Percentiles rank a stretch among this genome's conserved stretches.
Evolutionary conservation across 2,888 invertebrate species (phyloP).

Genomic region (Campopleginae sp.): DNA sequence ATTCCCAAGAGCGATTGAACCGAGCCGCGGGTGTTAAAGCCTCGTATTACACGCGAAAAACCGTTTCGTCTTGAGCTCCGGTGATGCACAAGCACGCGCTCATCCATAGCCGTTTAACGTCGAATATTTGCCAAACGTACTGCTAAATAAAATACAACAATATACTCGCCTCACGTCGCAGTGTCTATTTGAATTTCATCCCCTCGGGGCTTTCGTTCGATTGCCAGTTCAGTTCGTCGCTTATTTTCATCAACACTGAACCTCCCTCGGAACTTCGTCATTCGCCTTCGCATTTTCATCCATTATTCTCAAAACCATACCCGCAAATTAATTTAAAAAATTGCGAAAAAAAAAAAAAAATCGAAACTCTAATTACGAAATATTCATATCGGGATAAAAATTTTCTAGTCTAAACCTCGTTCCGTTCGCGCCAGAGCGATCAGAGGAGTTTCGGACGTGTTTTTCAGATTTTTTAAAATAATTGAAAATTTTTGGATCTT

Average conservation of each 20-base stretch:
- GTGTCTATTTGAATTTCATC: neutral
- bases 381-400: too few relatives aligned
- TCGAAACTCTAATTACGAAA: too few relatives aligned
- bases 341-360: too few relatives aligned
- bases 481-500: too few relatives aligned
- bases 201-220: neutral
- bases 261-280: too few relatives aligned
- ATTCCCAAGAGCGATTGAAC: constrained; percentile 45
- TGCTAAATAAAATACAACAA: neutral
- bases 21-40: constrained; percentile 12
- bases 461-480: neutral
- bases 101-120: constrained; percentile 1
- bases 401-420: too few relatives aligned
- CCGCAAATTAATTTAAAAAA: too few relatives aligned
- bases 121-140: constrained; percentile 10
- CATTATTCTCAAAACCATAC: too few relatives aligned
- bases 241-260: too few relatives aligned
- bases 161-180: neutral
- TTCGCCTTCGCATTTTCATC: too few relatives aligned
- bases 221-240: neutral
- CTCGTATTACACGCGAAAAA: constrained; percentile 17
- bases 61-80: constrained; percentile 6
- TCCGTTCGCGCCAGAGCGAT: too few relatives aligned
- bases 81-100: neutral
- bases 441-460: constrained; percentile 14